Evolutionary conservation across 2,113 vertebrate genomes (phyloP).

Genomic region (Bufo gargarizans): DNA sequence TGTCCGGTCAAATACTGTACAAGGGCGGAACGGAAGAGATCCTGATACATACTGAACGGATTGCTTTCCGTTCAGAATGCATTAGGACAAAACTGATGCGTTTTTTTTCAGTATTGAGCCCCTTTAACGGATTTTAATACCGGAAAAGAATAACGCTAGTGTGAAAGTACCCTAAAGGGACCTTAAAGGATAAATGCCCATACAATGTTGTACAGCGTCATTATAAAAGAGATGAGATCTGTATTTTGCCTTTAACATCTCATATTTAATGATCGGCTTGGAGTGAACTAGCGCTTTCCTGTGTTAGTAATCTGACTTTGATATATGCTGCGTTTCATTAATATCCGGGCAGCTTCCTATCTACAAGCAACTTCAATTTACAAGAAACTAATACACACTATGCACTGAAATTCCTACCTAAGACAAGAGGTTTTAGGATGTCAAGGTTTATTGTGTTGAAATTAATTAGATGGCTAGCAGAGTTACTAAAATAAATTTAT

Average conservation of each 20-base stretch:
- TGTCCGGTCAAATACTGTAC: too few relatives aligned
- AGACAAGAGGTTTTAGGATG: neutral
- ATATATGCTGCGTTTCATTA: neutral
- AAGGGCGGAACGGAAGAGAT: too few relatives aligned
- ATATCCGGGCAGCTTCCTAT: neutral
- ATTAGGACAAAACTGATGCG: too few relatives aligned
- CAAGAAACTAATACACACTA: neutral
- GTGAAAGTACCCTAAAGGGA: too few relatives aligned
- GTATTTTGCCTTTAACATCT: neutral
- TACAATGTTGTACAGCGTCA: neutral
- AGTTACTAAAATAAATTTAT: neutral
- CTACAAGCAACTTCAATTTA: neutral
- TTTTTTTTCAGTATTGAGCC: too few relatives aligned
- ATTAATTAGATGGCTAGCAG: neutral
- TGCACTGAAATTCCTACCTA: neutral
- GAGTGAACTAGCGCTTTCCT: neutral
- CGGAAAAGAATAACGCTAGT: too few relatives aligned
- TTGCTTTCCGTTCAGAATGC: too few relatives aligned
- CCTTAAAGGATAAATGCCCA: neutral
- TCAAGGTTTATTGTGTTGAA: neutral
- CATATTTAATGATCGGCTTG: neutral
- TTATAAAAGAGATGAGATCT: neutral
- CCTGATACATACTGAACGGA: too few relatives aligned
- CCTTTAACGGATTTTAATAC: too few relatives aligned
- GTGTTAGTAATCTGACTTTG: neutral